These are phyloP conservation scores for Miltochrista miniata DNA, from an alignment of 2,888 invertebrate species.

Conservation along the genomic window DNA sequence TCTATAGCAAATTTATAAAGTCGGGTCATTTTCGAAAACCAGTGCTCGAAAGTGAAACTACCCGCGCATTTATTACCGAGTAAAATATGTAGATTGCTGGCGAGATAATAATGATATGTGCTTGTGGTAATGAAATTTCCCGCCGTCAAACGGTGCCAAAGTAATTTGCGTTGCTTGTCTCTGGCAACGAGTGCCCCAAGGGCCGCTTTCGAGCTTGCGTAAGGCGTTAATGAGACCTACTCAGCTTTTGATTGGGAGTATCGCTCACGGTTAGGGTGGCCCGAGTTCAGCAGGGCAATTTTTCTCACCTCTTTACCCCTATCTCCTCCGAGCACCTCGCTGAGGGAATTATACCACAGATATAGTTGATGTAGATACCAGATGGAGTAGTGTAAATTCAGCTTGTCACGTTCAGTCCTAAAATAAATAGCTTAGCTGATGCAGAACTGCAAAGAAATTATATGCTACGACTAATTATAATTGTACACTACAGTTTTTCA, in stretches of 20 bases:
- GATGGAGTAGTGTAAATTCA: too few relatives aligned
- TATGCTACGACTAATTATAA: too few relatives aligned
- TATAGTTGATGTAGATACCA: too few relatives aligned
- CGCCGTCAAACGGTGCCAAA: slow-evolving; percentile 84
- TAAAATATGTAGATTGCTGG: slow-evolving; percentile 83
- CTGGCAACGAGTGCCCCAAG: slow-evolving; percentile 77
- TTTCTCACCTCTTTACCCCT: slow-evolving; percentile 4
- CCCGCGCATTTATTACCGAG: slow-evolving; percentile 80
- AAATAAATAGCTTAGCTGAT: too few relatives aligned
- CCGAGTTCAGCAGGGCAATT: slow-evolving; percentile 19
- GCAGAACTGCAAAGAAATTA: too few relatives aligned
- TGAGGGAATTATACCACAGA: neutral
- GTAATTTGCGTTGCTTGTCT: slow-evolving; percentile 83
- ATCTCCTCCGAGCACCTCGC: neutral
- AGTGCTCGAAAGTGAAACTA: slow-evolving; percentile 82
- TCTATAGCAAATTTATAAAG: slow-evolving; percentile 70
- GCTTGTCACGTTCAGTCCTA: too few relatives aligned
- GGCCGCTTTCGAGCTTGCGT: slow-evolving; percentile 82
- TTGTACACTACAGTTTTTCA: too few relatives aligned
- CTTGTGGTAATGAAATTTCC: slow-evolving; percentile 84
- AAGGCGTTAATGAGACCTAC: slow-evolving; percentile 77
- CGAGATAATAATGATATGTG: slow-evolving; percentile 84
- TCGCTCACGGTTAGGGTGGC: slow-evolving; percentile 55
- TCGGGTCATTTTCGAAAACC: slow-evolving; percentile 82
- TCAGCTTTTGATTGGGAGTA: slow-evolving; percentile 71